These are phyloP conservation scores for Aleiodes testaceus DNA, from an alignment of 2,888 invertebrate species.

Conservation along the genomic window DNA sequence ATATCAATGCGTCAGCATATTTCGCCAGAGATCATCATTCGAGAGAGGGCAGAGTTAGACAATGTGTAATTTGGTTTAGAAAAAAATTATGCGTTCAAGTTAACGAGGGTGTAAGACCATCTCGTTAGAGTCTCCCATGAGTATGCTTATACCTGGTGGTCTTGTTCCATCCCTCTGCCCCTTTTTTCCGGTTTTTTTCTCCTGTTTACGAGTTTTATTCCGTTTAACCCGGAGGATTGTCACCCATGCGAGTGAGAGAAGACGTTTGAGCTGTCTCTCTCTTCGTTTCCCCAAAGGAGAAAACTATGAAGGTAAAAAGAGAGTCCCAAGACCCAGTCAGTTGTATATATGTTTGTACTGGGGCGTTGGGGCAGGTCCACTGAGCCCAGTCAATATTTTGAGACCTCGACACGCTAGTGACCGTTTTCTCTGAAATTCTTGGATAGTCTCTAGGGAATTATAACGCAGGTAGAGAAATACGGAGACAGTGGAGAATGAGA, in stretches of 20 bases:
- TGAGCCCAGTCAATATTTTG: conserved; percentile 57
- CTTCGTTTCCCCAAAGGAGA: conserved; percentile 28
- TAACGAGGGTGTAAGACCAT: conserved; percentile 37
- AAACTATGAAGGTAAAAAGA: conserved; percentile 9
- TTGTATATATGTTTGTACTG: conserved; percentile 29
- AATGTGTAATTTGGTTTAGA: conserved; percentile 35
- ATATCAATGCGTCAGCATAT: conserved; percentile 66
- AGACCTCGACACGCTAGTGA: conserved; percentile 55
- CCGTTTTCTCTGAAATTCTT: conserved; percentile 51
- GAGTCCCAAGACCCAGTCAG: conserved; percentile 37
- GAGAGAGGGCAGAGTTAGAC: background rate
- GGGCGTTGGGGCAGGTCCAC: conserved; percentile 42
- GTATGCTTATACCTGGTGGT: conserved; percentile 19
- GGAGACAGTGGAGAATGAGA: conserved; percentile 32
- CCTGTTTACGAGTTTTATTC: conserved; percentile 37
- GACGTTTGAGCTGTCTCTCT: conserved; percentile 41
- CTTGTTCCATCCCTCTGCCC: background rate
- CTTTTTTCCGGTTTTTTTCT: background rate
- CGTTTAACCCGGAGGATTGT: conserved; percentile 30
- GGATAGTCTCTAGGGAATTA: conserved; percentile 46
- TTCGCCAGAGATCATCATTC: conserved; percentile 20
- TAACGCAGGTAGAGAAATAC: conserved; percentile 52
- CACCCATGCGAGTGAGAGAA: conserved; percentile 17
- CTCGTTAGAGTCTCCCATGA: conserved; percentile 15
- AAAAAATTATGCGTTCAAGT: conserved; percentile 32